Evolutionary conservation across 2,888 invertebrate genomes (phyloP).

Genomic region (Erebia palarica): DNA sequence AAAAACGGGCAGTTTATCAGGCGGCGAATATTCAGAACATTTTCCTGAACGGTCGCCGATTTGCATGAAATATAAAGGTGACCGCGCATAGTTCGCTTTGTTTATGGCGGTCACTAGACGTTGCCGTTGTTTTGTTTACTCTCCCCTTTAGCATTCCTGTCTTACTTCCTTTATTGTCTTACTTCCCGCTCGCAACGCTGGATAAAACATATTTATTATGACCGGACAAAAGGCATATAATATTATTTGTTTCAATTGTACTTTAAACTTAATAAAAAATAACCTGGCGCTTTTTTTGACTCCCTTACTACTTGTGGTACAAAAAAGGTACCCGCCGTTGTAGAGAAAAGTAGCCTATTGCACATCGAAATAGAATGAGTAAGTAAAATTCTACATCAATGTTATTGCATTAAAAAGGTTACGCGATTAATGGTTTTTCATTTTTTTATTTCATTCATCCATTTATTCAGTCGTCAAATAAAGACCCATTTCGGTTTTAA

Average conservation of each 20-base stretch:
- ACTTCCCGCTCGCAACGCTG: constrained; percentile 73
- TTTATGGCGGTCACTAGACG: constrained; percentile 75
- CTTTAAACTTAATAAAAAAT: constrained; percentile 2
- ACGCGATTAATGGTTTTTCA: no score
- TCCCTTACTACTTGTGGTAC: background rate
- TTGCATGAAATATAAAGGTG: constrained; percentile 82
- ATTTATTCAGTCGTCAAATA: no score
- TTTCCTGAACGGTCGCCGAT: constrained; percentile 52
- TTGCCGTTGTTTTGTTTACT: constrained; percentile 56
- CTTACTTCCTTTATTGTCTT: constrained; percentile 78
- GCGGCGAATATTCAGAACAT: constrained; percentile 42
- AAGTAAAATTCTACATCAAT: no score
- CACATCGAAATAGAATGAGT: no score
- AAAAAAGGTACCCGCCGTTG: background rate
- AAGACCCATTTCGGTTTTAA: no score
- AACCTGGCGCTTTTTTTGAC: background rate
- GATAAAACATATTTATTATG: constrained; percentile 68
- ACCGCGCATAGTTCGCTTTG: constrained; percentile 77
- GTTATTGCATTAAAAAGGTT: no score
- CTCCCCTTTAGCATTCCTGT: constrained; percentile 74
- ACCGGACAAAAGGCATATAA: constrained; percentile 53
- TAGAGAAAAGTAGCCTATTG: background rate
- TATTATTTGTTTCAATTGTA: constrained; percentile 34
- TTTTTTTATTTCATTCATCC: no score
- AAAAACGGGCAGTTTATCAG: constrained; percentile 41